Base-by-base conservation (phyloP, 2,797 vertebrate genomes). In the Notolepis coatsorum region DNA sequence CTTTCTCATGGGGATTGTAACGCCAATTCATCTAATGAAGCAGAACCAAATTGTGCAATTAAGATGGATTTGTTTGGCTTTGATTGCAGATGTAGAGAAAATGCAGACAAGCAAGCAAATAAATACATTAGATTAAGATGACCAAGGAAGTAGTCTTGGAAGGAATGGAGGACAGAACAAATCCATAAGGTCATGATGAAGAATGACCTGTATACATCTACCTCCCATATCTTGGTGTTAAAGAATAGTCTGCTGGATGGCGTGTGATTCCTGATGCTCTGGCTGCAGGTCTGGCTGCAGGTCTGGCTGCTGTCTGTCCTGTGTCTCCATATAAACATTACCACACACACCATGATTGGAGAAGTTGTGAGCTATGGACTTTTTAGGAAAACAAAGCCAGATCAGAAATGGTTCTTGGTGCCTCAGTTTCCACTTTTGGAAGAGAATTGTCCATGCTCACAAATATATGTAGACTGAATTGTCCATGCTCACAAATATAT, bases 191-290 rank as follows among this genome's bases (percentile, higher is more conserved):
- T 65, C 42, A 17, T 30, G 58, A 78, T 82, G 79, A 86, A 74
- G 77, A 87, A 84, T 74, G 33, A 33, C 51, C 59, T 25, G 27
- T 51, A 13, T 21, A 25, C 23, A 66, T 74, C 78, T 46, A 61
- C 51, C 46, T 58, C 45, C 42, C 6, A 38, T 0, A 31, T 59
- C 65, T 60, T 25, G 68, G 61, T 41, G 45, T 57, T 64, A 64
- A 51, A 73, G 52, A 67, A 68, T 66, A 57, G 43, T 69, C 54
- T 63, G 60, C 43, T 4, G 18, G 71, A 68, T 12, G 49, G 41
- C 25, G 41, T 15, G 2, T 76, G 82, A 86, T 88, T 86, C 80
- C 84, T 86, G 77, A 48, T 70, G 55, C 55, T 18, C 13, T 20
- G 49, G 59, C 45, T 30, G 54, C 21, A 49, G 55, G n/a, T n/a